Percentiles rank a stretch among this genome's conserved stretches.
These are phyloP conservation scores for Dioctria linearis DNA, from an alignment of 2,888 invertebrate species.

Conservation along the genomic window DNA sequence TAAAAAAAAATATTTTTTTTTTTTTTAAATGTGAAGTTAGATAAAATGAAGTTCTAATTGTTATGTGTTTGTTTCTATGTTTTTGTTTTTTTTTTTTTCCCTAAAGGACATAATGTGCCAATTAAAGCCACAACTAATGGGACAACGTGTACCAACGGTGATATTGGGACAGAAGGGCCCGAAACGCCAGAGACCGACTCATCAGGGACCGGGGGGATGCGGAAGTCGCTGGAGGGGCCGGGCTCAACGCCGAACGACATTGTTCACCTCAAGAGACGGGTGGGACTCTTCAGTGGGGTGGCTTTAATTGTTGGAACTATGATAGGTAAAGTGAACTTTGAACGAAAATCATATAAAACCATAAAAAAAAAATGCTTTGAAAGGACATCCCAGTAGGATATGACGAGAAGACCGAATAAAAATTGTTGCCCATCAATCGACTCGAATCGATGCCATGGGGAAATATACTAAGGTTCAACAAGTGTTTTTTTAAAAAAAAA, in stretches of 20 bases:
- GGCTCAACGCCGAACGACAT: slow-evolving; percentile 95
- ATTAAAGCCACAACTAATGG: slow-evolving; percentile 71
- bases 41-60: slow-evolving; percentile 35
- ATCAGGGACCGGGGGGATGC: slow-evolving; percentile 72
- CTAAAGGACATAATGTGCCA: slow-evolving; percentile 71
- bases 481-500: neutral
- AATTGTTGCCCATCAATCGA: slow-evolving; percentile 42
- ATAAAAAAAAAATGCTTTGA: slow-evolving; percentile 28
- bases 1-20: slow-evolving; percentile 15
- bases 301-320: slow-evolving; percentile 99
- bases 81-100: slow-evolving; percentile 35
- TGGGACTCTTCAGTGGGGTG: slow-evolving; percentile 99
- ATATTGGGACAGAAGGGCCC: slow-evolving; percentile 71
- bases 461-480: slow-evolving; percentile 21
- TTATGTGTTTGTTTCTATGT: slow-evolving; percentile 45
- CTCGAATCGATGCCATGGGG: slow-evolving; percentile 38
- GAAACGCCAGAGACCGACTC: slow-evolving; percentile 73
- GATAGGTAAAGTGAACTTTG: slow-evolving; percentile 81
- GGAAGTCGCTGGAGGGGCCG: slow-evolving; percentile 86
- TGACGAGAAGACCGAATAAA: slow-evolving; percentile 36
- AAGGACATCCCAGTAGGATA: slow-evolving; percentile 50
- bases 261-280: slow-evolving; percentile 99
- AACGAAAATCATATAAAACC: slow-evolving; percentile 34
- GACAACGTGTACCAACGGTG: slow-evolving; percentile 71
- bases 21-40: slow-evolving; percentile 37